These are phyloP conservation scores for Ptychochromis oligacanthus DNA, from an alignment of 2,113 vertebrate species.

Conservation along the genomic window DNA sequence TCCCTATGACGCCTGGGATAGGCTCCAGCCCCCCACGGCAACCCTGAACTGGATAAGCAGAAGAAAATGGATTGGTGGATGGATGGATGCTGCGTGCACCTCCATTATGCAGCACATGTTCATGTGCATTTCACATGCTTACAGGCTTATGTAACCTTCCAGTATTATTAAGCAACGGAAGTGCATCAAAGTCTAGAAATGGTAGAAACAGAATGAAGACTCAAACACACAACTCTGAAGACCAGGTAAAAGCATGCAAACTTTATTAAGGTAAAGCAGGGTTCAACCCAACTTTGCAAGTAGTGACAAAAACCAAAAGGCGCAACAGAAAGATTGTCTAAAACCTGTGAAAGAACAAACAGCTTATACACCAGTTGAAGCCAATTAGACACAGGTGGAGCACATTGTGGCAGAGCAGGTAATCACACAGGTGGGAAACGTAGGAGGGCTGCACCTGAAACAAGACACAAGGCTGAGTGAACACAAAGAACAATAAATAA, in stretches of 20 bases:
- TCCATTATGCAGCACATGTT: not conserved
- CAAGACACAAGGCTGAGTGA: fast-evolving
- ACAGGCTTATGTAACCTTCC: not conserved
- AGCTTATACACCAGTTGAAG: too few species aligned
- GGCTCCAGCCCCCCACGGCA: too few species aligned
- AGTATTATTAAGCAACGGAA: not conserved
- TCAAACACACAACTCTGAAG: not conserved
- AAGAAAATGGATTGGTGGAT: too few species aligned
- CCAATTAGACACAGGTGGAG: not conserved
- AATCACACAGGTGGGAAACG: not conserved
- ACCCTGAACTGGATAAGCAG: too few species aligned
- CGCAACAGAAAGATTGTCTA: not conserved
- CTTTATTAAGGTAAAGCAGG: not conserved
- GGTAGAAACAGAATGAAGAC: too few species aligned
- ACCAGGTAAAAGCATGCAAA: not conserved
- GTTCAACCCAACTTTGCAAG: not conserved
- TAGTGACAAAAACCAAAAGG: not conserved
- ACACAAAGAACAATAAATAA: not conserved
- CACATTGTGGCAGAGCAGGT: not conserved
- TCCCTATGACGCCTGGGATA: too few species aligned
- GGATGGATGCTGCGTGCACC: too few species aligned
- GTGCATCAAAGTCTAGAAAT: not conserved
- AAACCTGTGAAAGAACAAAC: too few species aligned
- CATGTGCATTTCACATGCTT: not conserved
- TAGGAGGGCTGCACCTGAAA: not conserved